Conservation (phyloP, 2,888 invertebrate species). For the Thera obeliscata region DNA sequence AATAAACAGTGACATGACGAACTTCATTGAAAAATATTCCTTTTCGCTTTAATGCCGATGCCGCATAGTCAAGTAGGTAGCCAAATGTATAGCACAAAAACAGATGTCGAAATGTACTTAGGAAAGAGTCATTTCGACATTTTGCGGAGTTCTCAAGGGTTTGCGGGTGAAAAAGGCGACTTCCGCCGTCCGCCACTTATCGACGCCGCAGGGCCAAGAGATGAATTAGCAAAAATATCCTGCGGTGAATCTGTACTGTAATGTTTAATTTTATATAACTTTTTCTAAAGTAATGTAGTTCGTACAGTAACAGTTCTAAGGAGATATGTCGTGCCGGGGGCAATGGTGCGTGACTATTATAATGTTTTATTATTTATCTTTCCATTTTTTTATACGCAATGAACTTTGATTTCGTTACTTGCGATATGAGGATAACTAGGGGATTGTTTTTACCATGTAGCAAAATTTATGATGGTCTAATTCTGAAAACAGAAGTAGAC, state of each 20-base stretch:
- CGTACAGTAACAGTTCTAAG: too few relatives aligned
- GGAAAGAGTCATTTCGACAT: conserved; percentile 77
- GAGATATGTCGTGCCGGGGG: too few relatives aligned
- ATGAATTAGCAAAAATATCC: conserved; percentile 63
- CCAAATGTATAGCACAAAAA: conserved; percentile 27
- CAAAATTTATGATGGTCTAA: too few relatives aligned
- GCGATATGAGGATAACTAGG: too few relatives aligned
- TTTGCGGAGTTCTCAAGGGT: conserved; percentile 77
- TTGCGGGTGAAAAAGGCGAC: conserved; percentile 71
- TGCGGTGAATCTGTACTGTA: conserved; percentile 33
- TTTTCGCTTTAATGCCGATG: not conserved
- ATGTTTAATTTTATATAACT: not conserved
- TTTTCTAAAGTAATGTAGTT: not conserved
- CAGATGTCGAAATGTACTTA: conserved; percentile 75
- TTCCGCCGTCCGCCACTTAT: conserved; percentile 78
- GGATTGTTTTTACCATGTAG: too few relatives aligned
- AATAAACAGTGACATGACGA: not conserved
- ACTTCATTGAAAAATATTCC: not conserved
- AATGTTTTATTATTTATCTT: too few relatives aligned
- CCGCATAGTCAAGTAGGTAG: conserved; percentile 4
- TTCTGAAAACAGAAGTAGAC: too few relatives aligned
- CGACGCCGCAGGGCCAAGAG: conserved; percentile 58
- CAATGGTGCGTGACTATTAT: too few relatives aligned
- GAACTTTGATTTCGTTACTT: too few relatives aligned
- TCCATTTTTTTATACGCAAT: too few relatives aligned